phyloP scores from a whole-genome alignment of 2,113 vertebrate species.

The Maccullochella peelii region DNA sequence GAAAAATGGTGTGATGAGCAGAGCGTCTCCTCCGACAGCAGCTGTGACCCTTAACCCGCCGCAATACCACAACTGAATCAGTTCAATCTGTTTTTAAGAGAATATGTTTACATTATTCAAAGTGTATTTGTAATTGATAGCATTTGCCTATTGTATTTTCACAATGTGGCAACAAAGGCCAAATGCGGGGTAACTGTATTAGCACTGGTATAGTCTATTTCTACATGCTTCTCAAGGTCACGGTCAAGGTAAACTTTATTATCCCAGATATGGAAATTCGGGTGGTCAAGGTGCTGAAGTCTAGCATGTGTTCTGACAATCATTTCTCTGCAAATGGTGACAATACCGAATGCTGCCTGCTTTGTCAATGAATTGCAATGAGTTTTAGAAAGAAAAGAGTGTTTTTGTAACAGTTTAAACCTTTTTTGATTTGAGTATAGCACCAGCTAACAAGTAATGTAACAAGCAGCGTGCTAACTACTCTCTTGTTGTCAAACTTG shows the following conservation, averaged over 20 bases:
- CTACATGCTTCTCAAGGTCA: neutral
- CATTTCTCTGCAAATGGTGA: neutral
- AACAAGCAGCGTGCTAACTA: neutral
- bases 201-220: neutral
- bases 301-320: neutral
- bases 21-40: conserved; percentile 38
- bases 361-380: neutral
- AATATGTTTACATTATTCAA: conserved; percentile 9
- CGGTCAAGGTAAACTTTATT: too few relatives aligned
- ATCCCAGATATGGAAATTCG: too few relatives aligned
- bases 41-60: conserved; percentile 12
- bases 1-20: conserved; percentile 83
- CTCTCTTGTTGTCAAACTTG: neutral
- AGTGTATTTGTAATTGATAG: neutral
- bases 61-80: neutral
- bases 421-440: neutral
- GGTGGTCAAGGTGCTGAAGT: neutral
- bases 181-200: neutral
- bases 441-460: neutral
- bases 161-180: neutral
- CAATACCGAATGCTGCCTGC: neutral
- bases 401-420: neutral
- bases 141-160: neutral
- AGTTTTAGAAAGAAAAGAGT: neutral
- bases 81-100: neutral